Base-by-base conservation (phyloP, 2,113 vertebrate species). In the Catagonus wagneri region DNA sequence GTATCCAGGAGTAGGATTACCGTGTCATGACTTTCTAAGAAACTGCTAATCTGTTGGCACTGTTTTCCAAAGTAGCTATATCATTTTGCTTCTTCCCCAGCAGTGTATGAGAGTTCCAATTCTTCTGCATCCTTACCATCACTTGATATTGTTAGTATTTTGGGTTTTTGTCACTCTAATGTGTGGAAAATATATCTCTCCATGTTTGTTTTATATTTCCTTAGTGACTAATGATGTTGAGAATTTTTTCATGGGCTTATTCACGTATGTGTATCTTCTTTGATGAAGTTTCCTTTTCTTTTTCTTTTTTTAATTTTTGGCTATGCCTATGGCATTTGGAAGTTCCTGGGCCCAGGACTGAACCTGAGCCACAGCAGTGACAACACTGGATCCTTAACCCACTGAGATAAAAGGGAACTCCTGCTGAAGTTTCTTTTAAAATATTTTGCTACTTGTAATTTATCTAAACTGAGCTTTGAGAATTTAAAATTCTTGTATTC, bases 401-500 rank as follows among this genome's bases (percentile, higher is more conserved):
- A 44, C 44, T 44, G 44, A 44, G 44, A 44, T 44, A 44, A 4
- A 4, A 44, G 44, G 44, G 44, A 44, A 44, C 44, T 44, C 44
- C 44, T 44, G 44, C 8, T 44, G 44, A 83, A 58, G n/a, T 89
- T 71, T 89, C 54, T 56, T 11, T 71, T 69, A 83, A 95, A 76
- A 52, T 69, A 15, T 79, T 58, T 81, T 22, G 34, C 76, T 63
- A 29, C 29, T 58, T 90, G 69, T 74, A 75, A 54, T 71, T 88
- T 89, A 68, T 93, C 60, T 52, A 75, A 93, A 89, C 39, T 29
- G 20, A 84, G 29, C 84, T 95, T 85, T 85, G 50, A 80, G 15
- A 78, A 50, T 93, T 89, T 23, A n/a, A 76, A 54, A 54, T 92
- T 95, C 68, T 93, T 85, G 71, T 50, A 63, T 85, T 79, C 50